Base-by-base conservation (phyloP, 2,797 vertebrate species). In the Heterohyrax brucei region DNA sequence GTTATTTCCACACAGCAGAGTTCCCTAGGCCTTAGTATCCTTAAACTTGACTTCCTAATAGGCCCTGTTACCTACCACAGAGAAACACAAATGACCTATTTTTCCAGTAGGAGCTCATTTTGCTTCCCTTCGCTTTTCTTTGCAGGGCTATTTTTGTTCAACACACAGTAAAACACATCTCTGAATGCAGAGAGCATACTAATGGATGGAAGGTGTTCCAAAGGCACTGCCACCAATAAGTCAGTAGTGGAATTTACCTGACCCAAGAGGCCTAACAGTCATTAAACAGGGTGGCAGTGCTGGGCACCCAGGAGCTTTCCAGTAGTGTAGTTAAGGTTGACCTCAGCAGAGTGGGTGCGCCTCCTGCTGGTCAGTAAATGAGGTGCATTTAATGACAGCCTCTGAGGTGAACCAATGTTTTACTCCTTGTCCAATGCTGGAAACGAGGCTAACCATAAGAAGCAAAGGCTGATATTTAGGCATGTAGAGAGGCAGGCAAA, bases 341-440 rank as follows among this genome's bases (percentile, higher is more conserved):
- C 83, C 96, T 92, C 62, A 28, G 70, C 89, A 46, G 66, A 44
- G 79, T 96, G 87, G 93, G 87, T 94, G 73, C 89, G 92, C 89
- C 96, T 97, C 94, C 95, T 96, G 94, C 95, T 95, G 96, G 91
- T 94, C 94, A 96, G 95, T 96, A 97, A 97, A 96, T 91, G 91
- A 96, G 94, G 96, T 76, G 90, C 94, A 97, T 96, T 96, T 97
- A 98, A 96, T 44, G 95, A 85, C n/a, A 95, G 53, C 7, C 94
- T 94, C 96, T 97, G 97, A 98, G 95, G 93, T 87, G 68, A 96
- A 78, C 62, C 73, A 13, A 89, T 68, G 84, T 76, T 97, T 94
- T 80, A 12, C 80, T 97, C 85, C 92, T 89, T 64, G 78, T 76
- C 82, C 84, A 28, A 95, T 48, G 16, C 44, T 64, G 33, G 95